Conservation (phyloP, 2,888 invertebrate species). For the Cryptocephalus moraei region DNA sequence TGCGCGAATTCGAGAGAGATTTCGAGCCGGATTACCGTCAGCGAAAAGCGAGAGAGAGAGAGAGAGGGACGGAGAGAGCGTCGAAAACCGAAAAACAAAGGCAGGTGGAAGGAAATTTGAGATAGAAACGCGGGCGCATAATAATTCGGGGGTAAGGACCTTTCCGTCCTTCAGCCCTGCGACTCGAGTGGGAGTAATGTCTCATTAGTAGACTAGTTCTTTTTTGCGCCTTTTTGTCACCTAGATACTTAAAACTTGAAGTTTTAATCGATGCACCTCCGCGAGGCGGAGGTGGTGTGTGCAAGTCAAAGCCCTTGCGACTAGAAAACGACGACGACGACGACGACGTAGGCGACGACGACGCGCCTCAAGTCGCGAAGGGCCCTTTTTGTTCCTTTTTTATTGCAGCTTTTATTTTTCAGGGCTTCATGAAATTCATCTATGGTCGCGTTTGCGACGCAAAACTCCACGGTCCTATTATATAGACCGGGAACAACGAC, state of each 20-base stretch:
- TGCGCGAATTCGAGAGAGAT: constrained; percentile 4
- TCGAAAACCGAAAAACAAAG: constrained; percentile 12
- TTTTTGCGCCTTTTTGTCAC: constrained; percentile 23
- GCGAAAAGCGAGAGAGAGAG: constrained; percentile 5
- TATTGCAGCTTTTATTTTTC: constrained; percentile 13
- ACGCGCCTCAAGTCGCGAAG: too few relatives aligned
- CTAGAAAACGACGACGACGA: constrained; percentile 12
- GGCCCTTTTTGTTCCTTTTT: constrained; percentile 6
- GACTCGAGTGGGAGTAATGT: constrained; percentile 24
- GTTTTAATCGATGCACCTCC: constrained; percentile 22
- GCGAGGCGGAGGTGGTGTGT: constrained; percentile 6
- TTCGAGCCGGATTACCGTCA: constrained; percentile 1
- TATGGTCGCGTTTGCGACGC: not conserved
- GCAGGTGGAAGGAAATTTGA: constrained; percentile 16
- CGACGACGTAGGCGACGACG: constrained; percentile 5
- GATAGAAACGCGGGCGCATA: constrained; percentile 10
- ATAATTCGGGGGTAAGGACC: constrained; percentile 21
- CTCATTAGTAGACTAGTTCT: constrained; percentile 26
- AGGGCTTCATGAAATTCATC: constrained; percentile 14
- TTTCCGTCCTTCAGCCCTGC: constrained; percentile 2
- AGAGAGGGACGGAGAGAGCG: constrained; percentile 7
- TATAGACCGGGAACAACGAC: too few relatives aligned
- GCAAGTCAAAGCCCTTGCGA: not conserved
- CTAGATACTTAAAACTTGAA: constrained; percentile 25
- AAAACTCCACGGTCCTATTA: constrained; percentile 2